These are phyloP conservation scores for Gallinago undulata DNA, from an alignment of 2,113 vertebrate genomes.

Conservation along the genomic window DNA sequence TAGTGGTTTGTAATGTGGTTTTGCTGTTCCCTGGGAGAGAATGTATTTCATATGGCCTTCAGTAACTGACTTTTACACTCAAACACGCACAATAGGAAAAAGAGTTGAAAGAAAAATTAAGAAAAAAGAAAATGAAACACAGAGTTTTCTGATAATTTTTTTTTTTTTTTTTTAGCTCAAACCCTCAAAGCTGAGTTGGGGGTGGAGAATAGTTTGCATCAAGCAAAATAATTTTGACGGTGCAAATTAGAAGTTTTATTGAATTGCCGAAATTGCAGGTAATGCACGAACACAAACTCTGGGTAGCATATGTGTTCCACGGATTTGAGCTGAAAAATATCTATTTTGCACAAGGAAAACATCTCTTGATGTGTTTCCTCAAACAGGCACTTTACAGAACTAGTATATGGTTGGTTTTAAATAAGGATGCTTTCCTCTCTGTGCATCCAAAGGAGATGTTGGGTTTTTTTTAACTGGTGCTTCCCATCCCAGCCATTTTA, in stretches of 20 bases:
- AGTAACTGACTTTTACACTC: background rate
- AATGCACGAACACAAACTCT: background rate
- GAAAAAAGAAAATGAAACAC: background rate
- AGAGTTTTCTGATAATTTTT: background rate
- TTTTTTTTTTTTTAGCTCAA: background rate
- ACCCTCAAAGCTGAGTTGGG: background rate
- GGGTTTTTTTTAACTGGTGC: background rate
- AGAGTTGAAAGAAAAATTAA: background rate
- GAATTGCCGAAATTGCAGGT: background rate
- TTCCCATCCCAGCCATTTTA: constrained; percentile 11
- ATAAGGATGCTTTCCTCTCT: constrained; percentile 1
- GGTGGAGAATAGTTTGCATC: background rate
- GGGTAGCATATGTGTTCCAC: background rate
- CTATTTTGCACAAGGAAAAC: constrained; percentile 58
- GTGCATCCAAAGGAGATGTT: background rate
- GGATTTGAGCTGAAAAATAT: constrained; percentile 19
- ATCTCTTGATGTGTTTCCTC: constrained; percentile 50
- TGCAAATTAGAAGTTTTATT: background rate
- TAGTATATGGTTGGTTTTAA: constrained; percentile 8
- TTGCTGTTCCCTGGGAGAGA: background rate
- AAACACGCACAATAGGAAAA: constrained; percentile 4
- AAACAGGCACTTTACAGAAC: constrained; percentile 53
- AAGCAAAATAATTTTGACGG: background rate
- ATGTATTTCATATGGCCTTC: background rate
- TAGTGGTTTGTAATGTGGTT: background rate